Base-by-base conservation (phyloP, 2,113 vertebrate genomes). In the Micromys minutus region DNA sequence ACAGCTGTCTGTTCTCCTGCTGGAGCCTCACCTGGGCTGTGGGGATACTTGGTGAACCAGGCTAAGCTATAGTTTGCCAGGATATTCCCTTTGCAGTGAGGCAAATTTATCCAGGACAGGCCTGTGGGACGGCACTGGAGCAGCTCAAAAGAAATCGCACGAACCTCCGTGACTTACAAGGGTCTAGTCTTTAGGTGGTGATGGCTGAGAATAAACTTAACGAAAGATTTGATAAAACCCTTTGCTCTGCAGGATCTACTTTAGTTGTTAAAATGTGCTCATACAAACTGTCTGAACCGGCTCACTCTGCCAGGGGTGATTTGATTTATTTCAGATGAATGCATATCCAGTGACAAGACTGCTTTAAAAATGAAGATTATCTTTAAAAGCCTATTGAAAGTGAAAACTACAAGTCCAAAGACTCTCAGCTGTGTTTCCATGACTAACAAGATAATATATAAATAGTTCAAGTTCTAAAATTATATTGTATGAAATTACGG, bases 381-480 rank as follows among this genome's bases (percentile, higher is more conserved):
- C 83, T 97, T 86, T 87, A 94, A 96, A 95, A 94, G 42, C 79
- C 84, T 39, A 84, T 85, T 91, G 61, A 75, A 90, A 93, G 81
- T 69, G 76, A 94, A 90, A 95, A 87, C 80, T 91, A 55, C 21
- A 95, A 95, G 24, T 87, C 77, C 83, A 39, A 34, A 61, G 57
- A 50, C 71, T 97, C 97, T 97, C 89, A 96, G 72, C 52, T 94
- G 95, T 72, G 69, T 95, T 96, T 95, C 42, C 94, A 39, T 88
- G 96, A 97, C 91, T 93, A 11, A 93, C 95, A 76, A 69, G 71
- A 59, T 69, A 55, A 42, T 61, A 95, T 26, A 96, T 96, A 98
- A 98, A 94, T 89, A 98, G 57, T 55, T 91, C 72, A 94, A 8
- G 3, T 2, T 94, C 91, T 97, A 95, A 96, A 97, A 96, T 94